Conservation (phyloP, 2,888 invertebrate species). For the Meganola albula region DNA sequence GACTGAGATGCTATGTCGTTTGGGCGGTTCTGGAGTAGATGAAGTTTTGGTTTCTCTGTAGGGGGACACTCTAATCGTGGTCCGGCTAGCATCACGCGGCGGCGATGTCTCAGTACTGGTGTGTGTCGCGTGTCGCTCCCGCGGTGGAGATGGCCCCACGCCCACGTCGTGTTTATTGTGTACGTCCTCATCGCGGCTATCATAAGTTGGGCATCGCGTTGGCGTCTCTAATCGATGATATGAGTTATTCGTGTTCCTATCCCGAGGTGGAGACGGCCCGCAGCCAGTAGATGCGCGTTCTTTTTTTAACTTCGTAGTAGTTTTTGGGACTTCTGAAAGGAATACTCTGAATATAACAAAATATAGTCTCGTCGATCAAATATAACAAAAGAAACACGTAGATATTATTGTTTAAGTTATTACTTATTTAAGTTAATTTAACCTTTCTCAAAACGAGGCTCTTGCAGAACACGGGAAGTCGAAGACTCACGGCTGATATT, state of each 20-base stretch:
- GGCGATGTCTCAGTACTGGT: slow-evolving; percentile 29
- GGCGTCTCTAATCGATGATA: slow-evolving; percentile 62
- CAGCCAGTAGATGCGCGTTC: slow-evolving; percentile 76
- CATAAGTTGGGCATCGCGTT: slow-evolving; percentile 48
- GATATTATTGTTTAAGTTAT: too few species aligned
- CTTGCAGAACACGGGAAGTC: slow-evolving; percentile 23
- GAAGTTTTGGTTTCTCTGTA: slow-evolving; percentile 26
- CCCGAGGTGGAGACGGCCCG: slow-evolving; percentile 80
- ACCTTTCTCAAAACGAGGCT: slow-evolving; percentile 73
- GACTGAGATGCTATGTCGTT: slow-evolving; percentile 51
- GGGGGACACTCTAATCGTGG: slow-evolving; percentile 34
- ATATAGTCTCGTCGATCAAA: too few species aligned
- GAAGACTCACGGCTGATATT: slow-evolving; percentile 24
- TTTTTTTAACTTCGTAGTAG: slow-evolving; percentile 44
- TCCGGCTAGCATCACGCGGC: slow-evolving; percentile 26
- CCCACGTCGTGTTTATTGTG: slow-evolving; percentile 53
- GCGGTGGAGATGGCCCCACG: slow-evolving; percentile 64
- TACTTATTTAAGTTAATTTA: slow-evolving; percentile 35
- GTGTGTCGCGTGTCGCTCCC: slow-evolving; percentile 29
- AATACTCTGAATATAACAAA: background rate
- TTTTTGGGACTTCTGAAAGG: slow-evolving; percentile 34
- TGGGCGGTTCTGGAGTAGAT: slow-evolving; percentile 24
- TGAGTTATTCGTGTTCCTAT: slow-evolving; percentile 23
- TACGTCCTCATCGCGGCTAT: slow-evolving; percentile 20
- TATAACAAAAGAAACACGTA: too few species aligned